Base-by-base conservation (phyloP, 2,888 invertebrate species). In the Hypselothyrea guttata region DNA sequence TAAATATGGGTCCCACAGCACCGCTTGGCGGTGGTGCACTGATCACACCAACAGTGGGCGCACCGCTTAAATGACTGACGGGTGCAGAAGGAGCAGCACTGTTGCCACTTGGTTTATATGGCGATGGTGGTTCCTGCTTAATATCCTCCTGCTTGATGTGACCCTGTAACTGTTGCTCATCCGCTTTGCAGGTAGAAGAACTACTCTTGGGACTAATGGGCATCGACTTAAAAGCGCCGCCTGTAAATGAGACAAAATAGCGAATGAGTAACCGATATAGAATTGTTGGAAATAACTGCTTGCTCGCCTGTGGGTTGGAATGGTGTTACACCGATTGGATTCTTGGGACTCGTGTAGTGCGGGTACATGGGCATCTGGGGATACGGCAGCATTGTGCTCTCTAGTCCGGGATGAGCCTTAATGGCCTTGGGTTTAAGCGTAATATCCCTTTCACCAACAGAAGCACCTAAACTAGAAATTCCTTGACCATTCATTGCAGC, bases 371-470 rank as follows among this genome's bases (percentile, higher is more conserved):
- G 84, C 71, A 88, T 86, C 71, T 89, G 89, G 47, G 89, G 87
- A 70, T 89, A 90, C 52, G 77, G 87, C 54, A 89, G 77, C 65
- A 88, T 87, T 59, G 78, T 87, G 67, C 89, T 91, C 82, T 93
- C 93, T 55, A 91, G 90, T 55, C 91, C 91, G 68, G 92, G 89
- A 69, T 89, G 87, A 35, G 95, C 94, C 91, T 97, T 97, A 63
- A 97, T 97, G 13, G 97, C 96, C 89, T 97, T 97, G 22, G 97
- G 97, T 72, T 97, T 92, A 79, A 95, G 93, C 4, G 97, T 96
- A 47, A 96, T 92, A 87, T 97, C 97, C 46, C 91, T 91, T 44
- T 91, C 91, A 59, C 53, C 61, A 9, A 70, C 65, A 44, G 62
- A 45, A 46, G 63, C 41, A 33, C 62, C 27, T 35, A 72, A 51